These are phyloP conservation scores for Papilio polyxenes DNA, from an alignment of 1,140 invertebrate genomes.

Conservation along the genomic window DNA sequence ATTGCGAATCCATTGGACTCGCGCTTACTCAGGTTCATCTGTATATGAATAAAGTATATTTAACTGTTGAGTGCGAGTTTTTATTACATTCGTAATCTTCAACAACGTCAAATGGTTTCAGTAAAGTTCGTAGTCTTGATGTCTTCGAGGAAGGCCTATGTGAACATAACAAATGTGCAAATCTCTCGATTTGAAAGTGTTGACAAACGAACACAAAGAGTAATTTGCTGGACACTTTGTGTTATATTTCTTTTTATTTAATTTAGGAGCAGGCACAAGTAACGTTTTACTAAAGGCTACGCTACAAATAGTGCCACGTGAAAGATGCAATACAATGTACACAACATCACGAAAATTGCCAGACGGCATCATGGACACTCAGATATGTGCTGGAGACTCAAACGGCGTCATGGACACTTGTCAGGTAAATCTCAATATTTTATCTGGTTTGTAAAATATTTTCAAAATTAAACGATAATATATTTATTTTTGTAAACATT, in stretches of 20 bases:
- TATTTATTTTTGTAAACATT: too few relatives aligned
- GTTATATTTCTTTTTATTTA: background rate
- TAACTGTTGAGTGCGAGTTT: too few relatives aligned
- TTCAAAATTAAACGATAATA: background rate
- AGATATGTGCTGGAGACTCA: slow-evolving; percentile 24
- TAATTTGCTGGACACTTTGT: background rate
- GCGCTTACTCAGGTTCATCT: too few relatives aligned
- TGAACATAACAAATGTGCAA: background rate
- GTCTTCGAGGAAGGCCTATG: too few relatives aligned
- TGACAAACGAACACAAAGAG: background rate
- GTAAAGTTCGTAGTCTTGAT: too few relatives aligned
- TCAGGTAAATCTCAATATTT: slow-evolving; percentile 20
- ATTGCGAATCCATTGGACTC: too few relatives aligned
- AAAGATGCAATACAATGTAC: background rate
- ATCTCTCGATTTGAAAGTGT: background rate
- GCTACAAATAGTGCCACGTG: slow-evolving; percentile 2
- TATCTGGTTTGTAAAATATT: background rate
- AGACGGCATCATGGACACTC: background rate
- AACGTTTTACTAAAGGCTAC: background rate
- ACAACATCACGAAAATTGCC: background rate
- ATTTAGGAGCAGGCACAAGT: slow-evolving; percentile 12
- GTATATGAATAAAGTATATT: too few relatives aligned
- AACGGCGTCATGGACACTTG: slow-evolving; percentile 1
- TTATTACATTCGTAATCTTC: too few relatives aligned
- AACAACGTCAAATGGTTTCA: too few relatives aligned